These are phyloP conservation scores for Thera obeliscata DNA, from an alignment of 2,888 invertebrate genomes.

Conservation along the genomic window DNA sequence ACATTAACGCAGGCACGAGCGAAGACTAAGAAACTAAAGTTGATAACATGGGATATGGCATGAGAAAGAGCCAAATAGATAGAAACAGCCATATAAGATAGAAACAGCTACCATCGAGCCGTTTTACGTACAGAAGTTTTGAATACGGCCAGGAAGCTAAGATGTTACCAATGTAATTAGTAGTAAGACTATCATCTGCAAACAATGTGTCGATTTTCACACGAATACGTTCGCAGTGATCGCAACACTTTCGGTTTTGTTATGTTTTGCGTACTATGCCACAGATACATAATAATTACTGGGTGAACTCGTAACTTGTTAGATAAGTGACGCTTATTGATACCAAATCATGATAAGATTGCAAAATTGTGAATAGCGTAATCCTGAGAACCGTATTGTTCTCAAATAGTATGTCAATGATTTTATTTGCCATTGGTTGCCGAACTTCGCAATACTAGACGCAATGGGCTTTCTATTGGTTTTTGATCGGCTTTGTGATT, in stretches of 20 bases:
- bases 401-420: background rate
- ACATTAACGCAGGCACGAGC: background rate
- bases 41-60: background rate
- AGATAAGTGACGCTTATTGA: conserved; percentile 48
- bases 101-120: no score
- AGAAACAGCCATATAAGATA: no score
- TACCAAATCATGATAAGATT: conserved; percentile 19
- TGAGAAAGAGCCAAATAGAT: no score
- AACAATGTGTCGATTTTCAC: conserved; percentile 67
- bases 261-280: conserved; percentile 44
- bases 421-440: background rate
- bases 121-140: background rate
- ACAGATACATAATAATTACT: conserved; percentile 19
- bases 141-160: conserved; percentile 16
- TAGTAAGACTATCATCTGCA: conserved; percentile 50
- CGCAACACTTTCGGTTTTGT: conserved; percentile 67
- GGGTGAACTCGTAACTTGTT: conserved; percentile 41
- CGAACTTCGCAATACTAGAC: background rate
- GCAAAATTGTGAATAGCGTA: conserved; percentile 20
- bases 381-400: conserved; percentile 1
- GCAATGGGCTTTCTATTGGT: background rate
- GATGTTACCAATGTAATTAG: conserved; percentile 28
- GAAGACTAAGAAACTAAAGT: background rate
- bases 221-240: conserved; percentile 64
- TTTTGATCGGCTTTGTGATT: background rate